Evolutionary conservation across 2,113 vertebrate genomes (phyloP), one percentile per base, ranked within the genome.

Genomic region (Todiramphus chloris): DNA sequence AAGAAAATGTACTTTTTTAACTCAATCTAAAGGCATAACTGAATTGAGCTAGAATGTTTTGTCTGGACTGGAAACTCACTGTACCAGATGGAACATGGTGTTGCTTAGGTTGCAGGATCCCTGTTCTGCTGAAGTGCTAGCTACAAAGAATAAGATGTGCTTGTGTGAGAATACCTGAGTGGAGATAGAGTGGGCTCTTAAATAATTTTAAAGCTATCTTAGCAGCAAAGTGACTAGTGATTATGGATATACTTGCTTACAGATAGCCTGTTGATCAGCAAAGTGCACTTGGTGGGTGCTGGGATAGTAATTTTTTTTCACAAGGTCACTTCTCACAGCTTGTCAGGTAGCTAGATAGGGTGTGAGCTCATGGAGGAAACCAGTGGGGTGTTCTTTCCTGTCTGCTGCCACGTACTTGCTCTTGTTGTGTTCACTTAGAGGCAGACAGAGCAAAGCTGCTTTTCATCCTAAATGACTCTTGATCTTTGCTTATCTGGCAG

Each of bases 321-420:
- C 5, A 0, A 6, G 4, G n/a, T 68, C 8, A 3, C 37, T 76
- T 93, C 15, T 2, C 1, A 1, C 53, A 74, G 9, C 14, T 64
- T 81, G 28, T 16, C 55, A 44, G 24, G 10, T 44, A 80, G 16
- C 25, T 89, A 33, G 15, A 21, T 35, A 46, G 5, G 4, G 25
- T 67, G 21, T 79, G n/a, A 90, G 37, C 58, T 94, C 0, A 0
- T 17, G 67, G 43, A 59, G 30, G 53, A 62, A 70, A 50, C 37
- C 27, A 25, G 0, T 3, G 3, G 43, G 30, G 12, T 0, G 0
- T 39, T 73, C 35, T 74, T 77, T 33, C 51, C 23, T 76, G 9
- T 68, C 44, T 74, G 16, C 69, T 84, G 64, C 35, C 6, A 2
- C 2, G 1, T 39, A 19, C 27, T 70, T 0, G 0, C 35, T 80